Conservation (phyloP, 2,797 vertebrate species). For the Mareca penelope region DNA sequence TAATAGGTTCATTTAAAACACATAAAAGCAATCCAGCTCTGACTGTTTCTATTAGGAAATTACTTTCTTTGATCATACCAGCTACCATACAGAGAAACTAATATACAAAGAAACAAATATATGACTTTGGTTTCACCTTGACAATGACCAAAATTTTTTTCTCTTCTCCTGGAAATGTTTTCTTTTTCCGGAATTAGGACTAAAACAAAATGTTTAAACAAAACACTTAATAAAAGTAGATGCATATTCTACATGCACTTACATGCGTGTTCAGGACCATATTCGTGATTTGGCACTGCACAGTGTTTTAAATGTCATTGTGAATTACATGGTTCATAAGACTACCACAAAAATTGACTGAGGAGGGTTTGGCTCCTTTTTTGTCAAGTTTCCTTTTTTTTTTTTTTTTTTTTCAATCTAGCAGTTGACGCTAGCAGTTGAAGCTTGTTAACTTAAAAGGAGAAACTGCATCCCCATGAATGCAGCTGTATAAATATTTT, state of each 20-base stretch:
- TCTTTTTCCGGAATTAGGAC: neutral
- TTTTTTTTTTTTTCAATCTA: constrained; percentile 31
- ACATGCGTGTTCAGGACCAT: neutral
- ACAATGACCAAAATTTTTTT: neutral
- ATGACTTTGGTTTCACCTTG: neutral
- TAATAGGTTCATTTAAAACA: neutral
- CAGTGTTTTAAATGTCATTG: neutral
- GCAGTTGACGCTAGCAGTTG: neutral
- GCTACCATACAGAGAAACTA: neutral
- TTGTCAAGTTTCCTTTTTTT: neutral
- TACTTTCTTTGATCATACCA: neutral
- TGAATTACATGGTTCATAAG: constrained; percentile 4
- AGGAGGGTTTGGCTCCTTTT: neutral
- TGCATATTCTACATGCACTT: neutral
- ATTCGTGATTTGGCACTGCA: neutral
- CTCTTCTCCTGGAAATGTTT: neutral
- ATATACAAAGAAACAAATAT: neutral
- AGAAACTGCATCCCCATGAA: constrained; percentile 33
- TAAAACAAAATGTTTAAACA: neutral
- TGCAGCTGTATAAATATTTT: constrained; percentile 68
- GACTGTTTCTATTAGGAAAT: neutral
- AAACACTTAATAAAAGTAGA: neutral
- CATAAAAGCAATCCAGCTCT: neutral
- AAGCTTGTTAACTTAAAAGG: constrained; percentile 62
- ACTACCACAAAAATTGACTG: neutral